A percentile compares a stretch with the other conserved stretches of the same genome.
Evolutionary conservation across 2,797 vertebrate genomes (phyloP).

Genomic region (Pristis pectinata): DNA sequence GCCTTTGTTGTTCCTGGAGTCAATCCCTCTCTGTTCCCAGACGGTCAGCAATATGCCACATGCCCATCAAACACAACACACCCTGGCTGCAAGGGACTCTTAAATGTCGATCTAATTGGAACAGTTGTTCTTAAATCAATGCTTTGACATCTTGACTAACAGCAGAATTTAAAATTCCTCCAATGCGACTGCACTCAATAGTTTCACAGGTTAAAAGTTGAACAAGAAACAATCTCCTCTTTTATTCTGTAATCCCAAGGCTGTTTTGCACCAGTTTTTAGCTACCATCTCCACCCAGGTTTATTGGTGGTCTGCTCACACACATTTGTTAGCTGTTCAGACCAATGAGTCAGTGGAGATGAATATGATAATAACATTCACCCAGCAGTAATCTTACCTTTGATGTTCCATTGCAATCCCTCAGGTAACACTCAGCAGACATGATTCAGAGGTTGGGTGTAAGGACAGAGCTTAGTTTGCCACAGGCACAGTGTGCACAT

Average conservation of each 20-base stretch:
- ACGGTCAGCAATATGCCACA: too few species aligned
- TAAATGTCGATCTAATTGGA: constrained; percentile 6
- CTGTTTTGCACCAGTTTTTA: neutral
- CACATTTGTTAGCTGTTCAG: neutral
- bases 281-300: neutral
- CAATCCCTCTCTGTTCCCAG: neutral
- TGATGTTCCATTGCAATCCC: neutral
- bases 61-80: neutral
- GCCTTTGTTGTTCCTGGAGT: neutral
- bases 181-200: neutral
- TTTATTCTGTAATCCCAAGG: neutral
- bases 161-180: neutral
- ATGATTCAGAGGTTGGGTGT: neutral
- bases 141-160: neutral
- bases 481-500: neutral
- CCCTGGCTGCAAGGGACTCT: neutral
- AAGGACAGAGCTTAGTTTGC: neutral
- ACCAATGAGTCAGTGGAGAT: neutral
- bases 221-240: neutral
- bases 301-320: neutral
- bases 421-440: neutral
- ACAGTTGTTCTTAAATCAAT: constrained; percentile 1
- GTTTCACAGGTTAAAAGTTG: neutral
- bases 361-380: neutral
- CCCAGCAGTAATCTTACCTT: neutral